Percentiles rank a stretch among this genome's conserved stretches.
phyloP scores from a whole-genome alignment of 2,797 vertebrate genomes.

The Vespertilio murinus region DNA sequence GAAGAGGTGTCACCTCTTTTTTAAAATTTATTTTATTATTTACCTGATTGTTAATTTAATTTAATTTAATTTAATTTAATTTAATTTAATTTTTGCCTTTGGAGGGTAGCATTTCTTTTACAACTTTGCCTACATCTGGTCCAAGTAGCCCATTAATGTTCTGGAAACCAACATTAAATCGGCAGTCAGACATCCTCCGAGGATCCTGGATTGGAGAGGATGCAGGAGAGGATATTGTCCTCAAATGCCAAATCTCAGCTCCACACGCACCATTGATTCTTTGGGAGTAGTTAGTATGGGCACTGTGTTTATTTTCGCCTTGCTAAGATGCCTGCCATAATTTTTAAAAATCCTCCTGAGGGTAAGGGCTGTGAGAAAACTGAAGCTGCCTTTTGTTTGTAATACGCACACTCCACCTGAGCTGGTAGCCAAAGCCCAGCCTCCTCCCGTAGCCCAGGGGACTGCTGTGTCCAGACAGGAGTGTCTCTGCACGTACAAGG shows the following conservation, averaged over 20 bases:
- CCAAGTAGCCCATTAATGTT: neutral
- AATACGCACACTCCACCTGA: neutral
- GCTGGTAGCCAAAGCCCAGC: neutral
- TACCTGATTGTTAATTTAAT: neutral
- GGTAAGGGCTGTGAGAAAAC: neutral
- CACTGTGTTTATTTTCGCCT: neutral
- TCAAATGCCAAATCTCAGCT: neutral
- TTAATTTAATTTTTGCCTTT: neutral
- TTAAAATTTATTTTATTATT: neutral
- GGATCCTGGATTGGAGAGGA: too few species aligned
- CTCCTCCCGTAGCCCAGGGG: neutral
- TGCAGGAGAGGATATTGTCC: too few species aligned
- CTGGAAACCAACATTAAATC: neutral
- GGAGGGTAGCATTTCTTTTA: neutral
- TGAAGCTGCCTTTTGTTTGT: neutral
- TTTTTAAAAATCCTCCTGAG: neutral
- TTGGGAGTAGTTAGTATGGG: neutral
- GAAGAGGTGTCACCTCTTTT: neutral
- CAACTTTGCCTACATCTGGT: neutral
- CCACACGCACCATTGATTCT: neutral
- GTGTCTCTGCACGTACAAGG: neutral
- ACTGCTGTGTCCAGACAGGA: neutral
- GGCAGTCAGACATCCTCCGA: too few species aligned
- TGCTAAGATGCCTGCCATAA: neutral
- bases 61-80: neutral